Conservation (phyloP, 2,113 vertebrate species). For the Boleophthalmus pectinirostris region DNA sequence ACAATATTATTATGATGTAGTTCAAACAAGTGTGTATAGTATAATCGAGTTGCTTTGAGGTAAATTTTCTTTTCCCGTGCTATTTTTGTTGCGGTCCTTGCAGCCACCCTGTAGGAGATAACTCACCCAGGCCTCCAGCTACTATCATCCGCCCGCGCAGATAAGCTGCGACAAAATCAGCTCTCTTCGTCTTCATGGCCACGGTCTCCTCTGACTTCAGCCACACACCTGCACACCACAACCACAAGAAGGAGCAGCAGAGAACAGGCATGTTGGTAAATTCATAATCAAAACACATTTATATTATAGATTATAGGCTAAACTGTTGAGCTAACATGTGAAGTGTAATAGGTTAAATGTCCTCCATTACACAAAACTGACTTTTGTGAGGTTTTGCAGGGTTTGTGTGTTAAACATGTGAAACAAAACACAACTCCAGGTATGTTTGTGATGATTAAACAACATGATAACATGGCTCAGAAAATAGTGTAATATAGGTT, state of each 20-base stretch:
- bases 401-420: no score
- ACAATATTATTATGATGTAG: no score
- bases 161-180: constrained; percentile 89
- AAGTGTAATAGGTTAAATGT: neutral
- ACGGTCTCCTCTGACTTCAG: constrained; percentile 88
- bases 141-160: constrained; percentile 88
- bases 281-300: no score
- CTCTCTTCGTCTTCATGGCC: constrained; percentile 91
- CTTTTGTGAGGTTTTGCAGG: no score
- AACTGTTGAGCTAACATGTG: neutral
- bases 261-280: neutral
- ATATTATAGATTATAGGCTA: neutral
- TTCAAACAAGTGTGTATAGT: no score
- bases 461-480: no score
- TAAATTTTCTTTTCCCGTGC: neutral
- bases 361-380: no score
- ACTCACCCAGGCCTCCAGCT: constrained; percentile 92
- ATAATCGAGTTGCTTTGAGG: neutral
- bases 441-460: no score
- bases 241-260: constrained; percentile 9
- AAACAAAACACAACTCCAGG: no score
- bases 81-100: neutral
- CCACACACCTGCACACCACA: constrained; percentile 81
- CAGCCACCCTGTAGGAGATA: neutral
- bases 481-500: no score